Percentiles rank a stretch among this genome's conserved stretches.
Conservation (phyloP, 1,140 invertebrate species). For the Drosophila grimshawi region DNA sequence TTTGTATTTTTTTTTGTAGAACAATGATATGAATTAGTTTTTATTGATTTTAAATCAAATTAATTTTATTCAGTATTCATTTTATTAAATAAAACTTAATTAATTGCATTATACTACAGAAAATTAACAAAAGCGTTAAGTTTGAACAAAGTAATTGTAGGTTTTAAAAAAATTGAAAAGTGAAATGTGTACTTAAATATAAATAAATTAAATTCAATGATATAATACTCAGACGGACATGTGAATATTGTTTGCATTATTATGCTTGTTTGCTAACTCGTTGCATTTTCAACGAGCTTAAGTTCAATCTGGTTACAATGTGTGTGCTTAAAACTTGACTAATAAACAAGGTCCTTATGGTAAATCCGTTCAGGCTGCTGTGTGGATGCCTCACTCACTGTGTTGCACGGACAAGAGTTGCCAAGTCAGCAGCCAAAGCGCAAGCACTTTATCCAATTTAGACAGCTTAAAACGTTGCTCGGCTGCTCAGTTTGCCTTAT, state of each 20-base stretch:
- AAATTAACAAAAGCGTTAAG: too few species aligned
- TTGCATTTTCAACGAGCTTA: background rate
- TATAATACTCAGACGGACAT: too few species aligned
- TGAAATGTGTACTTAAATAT: too few species aligned
- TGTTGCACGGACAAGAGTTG: constrained; percentile 42
- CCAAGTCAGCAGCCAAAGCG: constrained; percentile 66
- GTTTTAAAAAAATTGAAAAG: too few species aligned
- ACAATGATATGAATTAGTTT: too few species aligned
- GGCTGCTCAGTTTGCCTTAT: constrained; percentile 10
- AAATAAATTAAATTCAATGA: too few species aligned
- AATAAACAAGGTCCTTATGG: constrained; percentile 57
- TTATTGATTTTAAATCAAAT: too few species aligned
- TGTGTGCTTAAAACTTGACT: constrained; percentile 32
- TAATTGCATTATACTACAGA: too few species aligned
- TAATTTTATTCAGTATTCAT: too few species aligned
- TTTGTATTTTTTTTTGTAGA: too few species aligned
- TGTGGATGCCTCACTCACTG: constrained; percentile 1
- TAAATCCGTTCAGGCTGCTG: constrained; percentile 6
- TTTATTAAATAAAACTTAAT: too few species aligned
- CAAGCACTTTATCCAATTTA: constrained; percentile 79
- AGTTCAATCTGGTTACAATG: constrained; percentile 3
- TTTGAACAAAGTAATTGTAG: too few species aligned
- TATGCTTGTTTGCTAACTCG: background rate
- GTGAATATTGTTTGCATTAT: background rate
- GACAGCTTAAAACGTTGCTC: constrained; percentile 64